Conservation (phyloP, 23 tunicate genomes). For the Ascidia mentula region DNA sequence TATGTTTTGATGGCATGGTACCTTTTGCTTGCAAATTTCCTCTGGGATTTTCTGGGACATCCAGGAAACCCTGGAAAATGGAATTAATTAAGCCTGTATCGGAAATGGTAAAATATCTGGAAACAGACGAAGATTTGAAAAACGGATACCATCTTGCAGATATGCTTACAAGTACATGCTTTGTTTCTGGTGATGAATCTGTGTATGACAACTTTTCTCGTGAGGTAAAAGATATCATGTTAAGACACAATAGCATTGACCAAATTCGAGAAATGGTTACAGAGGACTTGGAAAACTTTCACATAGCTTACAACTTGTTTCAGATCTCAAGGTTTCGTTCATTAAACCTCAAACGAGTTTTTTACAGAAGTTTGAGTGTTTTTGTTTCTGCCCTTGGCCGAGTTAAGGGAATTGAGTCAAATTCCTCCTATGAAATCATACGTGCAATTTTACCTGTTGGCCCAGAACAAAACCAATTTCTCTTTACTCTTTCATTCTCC, state of each 20-base stretch:
- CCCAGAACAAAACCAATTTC: no score
- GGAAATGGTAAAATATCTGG: constrained; percentile 38
- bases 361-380: not conserved
- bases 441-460: no score
- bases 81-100: constrained; percentile 51
- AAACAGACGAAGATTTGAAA: constrained; percentile 9
- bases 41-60: constrained; percentile 33
- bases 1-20: constrained; percentile 53
- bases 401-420: not conserved
- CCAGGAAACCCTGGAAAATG: not conserved
- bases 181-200: constrained; percentile 35
- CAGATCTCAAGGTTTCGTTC: not conserved
- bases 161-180: constrained; percentile 40
- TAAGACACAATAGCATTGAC: not conserved
- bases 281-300: not conserved
- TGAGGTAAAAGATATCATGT: not conserved
- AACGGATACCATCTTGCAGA: constrained; percentile 16
- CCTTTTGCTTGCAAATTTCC: constrained; percentile 57
- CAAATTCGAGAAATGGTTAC: not conserved
- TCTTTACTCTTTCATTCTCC: no score
- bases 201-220: constrained; percentile 18
- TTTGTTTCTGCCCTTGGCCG: not conserved
- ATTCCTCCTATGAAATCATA: not conserved
- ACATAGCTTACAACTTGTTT: not conserved
- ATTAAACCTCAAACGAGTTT: not conserved